phyloP scores from a whole-genome alignment of 1,140 invertebrate species.

The Phortica variegata region DNA sequence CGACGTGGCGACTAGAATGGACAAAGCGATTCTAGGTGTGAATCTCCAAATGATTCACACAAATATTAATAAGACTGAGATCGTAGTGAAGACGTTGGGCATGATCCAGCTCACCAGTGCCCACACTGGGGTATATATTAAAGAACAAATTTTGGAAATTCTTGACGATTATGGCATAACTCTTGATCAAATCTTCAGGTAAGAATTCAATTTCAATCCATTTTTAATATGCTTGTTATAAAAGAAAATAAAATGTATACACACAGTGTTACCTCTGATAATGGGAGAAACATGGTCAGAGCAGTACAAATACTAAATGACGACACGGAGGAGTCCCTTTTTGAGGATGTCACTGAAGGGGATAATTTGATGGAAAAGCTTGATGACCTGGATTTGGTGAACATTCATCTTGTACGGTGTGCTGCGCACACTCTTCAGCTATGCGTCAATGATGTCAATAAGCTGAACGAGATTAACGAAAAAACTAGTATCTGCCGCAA shows the following conservation, averaged over 20 bases:
- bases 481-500: conserved; percentile 13
- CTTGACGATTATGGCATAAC: conserved; percentile 13
- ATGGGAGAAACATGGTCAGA: conserved; percentile 17
- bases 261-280: conserved; percentile 17
- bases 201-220: conserved; percentile 3
- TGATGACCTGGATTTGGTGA: conserved; percentile 7
- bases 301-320: conserved; percentile 14
- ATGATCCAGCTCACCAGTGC: conserved; percentile 11
- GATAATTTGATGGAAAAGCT: conserved; percentile 14
- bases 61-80: conserved; percentile 7
- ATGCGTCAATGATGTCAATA: conserved; percentile 14
- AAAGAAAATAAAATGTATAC: not conserved
- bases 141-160: conserved; percentile 9
- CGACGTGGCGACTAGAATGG: conserved; percentile 7
- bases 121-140: conserved; percentile 13
- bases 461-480: conserved; percentile 12
- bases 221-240: conserved; percentile 3
- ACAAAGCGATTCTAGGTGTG: conserved; percentile 10
- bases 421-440: conserved; percentile 17
- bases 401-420: conserved; percentile 14
- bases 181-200: conserved; percentile 14
- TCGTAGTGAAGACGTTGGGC: conserved; percentile 12
- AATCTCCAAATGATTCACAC: conserved; percentile 8
- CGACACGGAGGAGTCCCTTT: conserved; percentile 5
- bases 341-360: conserved; percentile 8